A percentile compares a stretch with the other conserved stretches of the same genome.
Conservation (phyloP, 2,113 vertebrate species). For the Fregata magnificens region DNA sequence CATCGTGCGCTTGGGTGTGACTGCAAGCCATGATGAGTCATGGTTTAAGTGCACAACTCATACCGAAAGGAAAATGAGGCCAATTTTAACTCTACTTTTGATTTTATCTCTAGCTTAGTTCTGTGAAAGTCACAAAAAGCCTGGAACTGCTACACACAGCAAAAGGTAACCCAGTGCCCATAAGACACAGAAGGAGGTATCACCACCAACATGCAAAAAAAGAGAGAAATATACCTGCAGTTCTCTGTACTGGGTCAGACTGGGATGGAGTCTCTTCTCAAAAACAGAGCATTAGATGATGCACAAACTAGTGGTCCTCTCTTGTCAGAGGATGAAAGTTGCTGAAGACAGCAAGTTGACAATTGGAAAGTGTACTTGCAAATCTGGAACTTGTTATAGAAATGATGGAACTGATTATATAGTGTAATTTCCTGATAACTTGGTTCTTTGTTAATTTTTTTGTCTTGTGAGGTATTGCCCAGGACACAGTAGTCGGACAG, state of each 20-base stretch:
- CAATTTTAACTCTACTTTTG: constrained; percentile 6
- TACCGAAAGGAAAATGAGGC: constrained; percentile 9
- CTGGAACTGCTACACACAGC: not conserved
- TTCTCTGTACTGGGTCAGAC: not conserved
- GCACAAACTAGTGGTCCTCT: not conserved
- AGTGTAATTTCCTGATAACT: not conserved
- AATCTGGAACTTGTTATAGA: constrained; percentile 3
- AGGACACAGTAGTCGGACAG: not conserved
- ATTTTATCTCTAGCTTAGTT: constrained; percentile 16
- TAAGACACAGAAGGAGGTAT: not conserved
- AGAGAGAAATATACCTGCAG: not conserved
- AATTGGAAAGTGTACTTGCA: not conserved
- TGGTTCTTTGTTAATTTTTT: not conserved
- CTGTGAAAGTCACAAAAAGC: not conserved
- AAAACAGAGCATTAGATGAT: not conserved
- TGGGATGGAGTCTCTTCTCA: not conserved
- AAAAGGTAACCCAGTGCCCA: not conserved
- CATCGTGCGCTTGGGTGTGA: constrained; percentile 7
- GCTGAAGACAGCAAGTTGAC: not conserved
- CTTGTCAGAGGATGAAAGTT: not conserved
- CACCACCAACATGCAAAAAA: not conserved
- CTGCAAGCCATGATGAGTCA: constrained; percentile 43
- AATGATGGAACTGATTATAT: not conserved
- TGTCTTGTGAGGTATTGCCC: not conserved
- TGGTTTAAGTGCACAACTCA: not conserved